Evolutionary conservation across 2,797 vertebrate genomes (phyloP), one percentile per base, ranked within the genome.

Genomic region (Threskiornis aethiopicus): DNA sequence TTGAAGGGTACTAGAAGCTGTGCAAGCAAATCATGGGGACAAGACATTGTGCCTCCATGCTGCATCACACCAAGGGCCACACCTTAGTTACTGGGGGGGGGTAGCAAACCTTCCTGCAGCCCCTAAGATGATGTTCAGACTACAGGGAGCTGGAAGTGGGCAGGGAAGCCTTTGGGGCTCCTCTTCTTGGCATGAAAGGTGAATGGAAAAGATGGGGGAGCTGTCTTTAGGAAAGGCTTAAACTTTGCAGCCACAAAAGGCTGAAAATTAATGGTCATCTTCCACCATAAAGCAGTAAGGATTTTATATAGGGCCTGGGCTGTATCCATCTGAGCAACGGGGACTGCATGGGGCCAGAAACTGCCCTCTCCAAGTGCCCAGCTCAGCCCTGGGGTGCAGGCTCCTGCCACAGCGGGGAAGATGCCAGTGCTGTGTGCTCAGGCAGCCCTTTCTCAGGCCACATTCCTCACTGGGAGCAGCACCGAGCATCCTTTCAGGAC

Each of bases 391-490:
- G 69, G 29, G 51, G 29, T 72, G 29, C 51, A 54, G 28, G 51
- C 9, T 54, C 37, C 69, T 33, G 22, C 51, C 54, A 21, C 18
- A 57, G 71, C 4, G 4, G 41, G 41, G 71, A 22, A 35, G 71
- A 73, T 29, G 25, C 19, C 33, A 18, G 33, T 29, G 42, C 55
- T 47, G n/a, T 31, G 55, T 14, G 57, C 16, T 18, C 20, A 37
- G 55, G n/a, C 20, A 18, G 37, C n/a, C 12, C n/a, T 47, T 39
- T n/a, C 55, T 20, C 14, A 4, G 72, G 44, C 20, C 44, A 25
- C 2, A 2, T 59, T 59, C 1, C 0, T 16, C 0, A 4, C 28
- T 24, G 49, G 67, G 35, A 70, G 35, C 19, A 70, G 6, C 71
- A 46, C 0, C 2, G 19, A 29, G 18, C 71, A 35, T 73, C 25